phyloP scores from a whole-genome alignment of 2,113 vertebrate genomes.

The Tylochromis polylepis region DNA sequence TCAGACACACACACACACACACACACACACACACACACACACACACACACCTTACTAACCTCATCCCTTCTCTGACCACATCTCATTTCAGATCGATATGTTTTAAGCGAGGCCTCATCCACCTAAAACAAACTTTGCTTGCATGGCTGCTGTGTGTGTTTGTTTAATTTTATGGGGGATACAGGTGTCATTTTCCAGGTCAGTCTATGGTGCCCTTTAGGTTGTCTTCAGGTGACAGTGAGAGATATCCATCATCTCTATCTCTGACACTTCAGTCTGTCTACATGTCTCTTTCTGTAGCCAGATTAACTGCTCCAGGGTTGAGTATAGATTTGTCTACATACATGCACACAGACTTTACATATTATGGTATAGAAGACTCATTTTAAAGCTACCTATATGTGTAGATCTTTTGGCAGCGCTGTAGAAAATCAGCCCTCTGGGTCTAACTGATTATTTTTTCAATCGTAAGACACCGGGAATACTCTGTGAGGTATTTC shows the following conservation, averaged over 20 bases:
- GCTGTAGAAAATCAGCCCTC: background rate
- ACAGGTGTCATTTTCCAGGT: conserved; percentile 26
- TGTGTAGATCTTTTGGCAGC: background rate
- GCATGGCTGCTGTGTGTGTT: conserved; percentile 21
- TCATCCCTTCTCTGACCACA: conserved; percentile 51
- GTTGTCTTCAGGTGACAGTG: conserved; percentile 14
- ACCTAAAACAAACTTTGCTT: conserved; percentile 39
- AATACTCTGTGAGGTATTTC: background rate
- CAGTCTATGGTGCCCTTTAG: background rate
- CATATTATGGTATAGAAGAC: background rate
- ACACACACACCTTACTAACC: conserved; percentile 1
- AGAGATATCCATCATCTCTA: conserved; percentile 10
- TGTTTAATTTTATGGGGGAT: conserved; percentile 30
- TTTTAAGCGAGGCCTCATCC: conserved; percentile 46
- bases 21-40: conserved; percentile 5
- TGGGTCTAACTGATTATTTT: background rate
- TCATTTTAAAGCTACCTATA: background rate
- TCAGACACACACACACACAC: background rate
- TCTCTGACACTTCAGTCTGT: conserved; percentile 13
- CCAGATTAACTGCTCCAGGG: background rate
- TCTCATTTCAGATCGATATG: conserved; percentile 61
- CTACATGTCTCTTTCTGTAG: background rate
- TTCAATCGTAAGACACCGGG: background rate
- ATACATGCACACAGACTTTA: background rate
- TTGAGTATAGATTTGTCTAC: background rate